These are phyloP conservation scores for Rambutsinella grinnellia DNA, from an alignment of 2,888 invertebrate species.

Conservation along the genomic window DNA sequence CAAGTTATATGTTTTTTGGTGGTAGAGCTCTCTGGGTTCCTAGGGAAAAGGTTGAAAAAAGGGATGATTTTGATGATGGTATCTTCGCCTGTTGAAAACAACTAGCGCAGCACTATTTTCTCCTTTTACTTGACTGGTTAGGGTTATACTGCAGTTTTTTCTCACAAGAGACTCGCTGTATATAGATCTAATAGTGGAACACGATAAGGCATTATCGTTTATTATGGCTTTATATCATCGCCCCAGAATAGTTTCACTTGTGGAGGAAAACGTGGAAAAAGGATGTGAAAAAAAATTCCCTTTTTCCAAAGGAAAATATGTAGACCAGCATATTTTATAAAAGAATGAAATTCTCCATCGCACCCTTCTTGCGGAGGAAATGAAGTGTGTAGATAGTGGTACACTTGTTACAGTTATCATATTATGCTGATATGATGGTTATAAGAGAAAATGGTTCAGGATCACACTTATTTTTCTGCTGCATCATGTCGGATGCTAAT, in stretches of 20 bases:
- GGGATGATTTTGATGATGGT: slow-evolving; percentile 43
- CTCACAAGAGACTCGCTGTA: too few relatives aligned
- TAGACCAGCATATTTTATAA: slow-evolving; percentile 31
- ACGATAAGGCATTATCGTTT: neutral
- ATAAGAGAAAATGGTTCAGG: neutral
- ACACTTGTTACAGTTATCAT: slow-evolving; percentile 20
- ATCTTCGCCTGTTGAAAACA: slow-evolving; percentile 56
- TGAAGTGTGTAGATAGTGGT: slow-evolving; percentile 14
- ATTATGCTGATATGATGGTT: neutral
- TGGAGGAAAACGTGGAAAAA: neutral
- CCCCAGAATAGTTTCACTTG: neutral
- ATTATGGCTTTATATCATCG: slow-evolving; percentile 1
- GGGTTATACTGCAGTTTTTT: too few relatives aligned
- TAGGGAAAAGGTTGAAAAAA: slow-evolving; percentile 29
- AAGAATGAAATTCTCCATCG: slow-evolving; percentile 39
- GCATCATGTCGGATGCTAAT: slow-evolving; percentile 43
- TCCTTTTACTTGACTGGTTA: neutral
- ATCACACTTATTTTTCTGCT: slow-evolving; percentile 28
- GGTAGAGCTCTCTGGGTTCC: neutral
- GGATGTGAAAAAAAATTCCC: neutral
- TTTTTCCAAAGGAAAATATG: slow-evolving; percentile 1
- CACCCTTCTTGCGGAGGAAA: slow-evolving; percentile 13
- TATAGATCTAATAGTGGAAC: too few relatives aligned
- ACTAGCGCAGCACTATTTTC: slow-evolving; percentile 51
- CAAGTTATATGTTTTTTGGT: neutral